These are phyloP conservation scores for Ephialtes manifestator DNA, from an alignment of 2,888 invertebrate genomes.

Conservation along the genomic window DNA sequence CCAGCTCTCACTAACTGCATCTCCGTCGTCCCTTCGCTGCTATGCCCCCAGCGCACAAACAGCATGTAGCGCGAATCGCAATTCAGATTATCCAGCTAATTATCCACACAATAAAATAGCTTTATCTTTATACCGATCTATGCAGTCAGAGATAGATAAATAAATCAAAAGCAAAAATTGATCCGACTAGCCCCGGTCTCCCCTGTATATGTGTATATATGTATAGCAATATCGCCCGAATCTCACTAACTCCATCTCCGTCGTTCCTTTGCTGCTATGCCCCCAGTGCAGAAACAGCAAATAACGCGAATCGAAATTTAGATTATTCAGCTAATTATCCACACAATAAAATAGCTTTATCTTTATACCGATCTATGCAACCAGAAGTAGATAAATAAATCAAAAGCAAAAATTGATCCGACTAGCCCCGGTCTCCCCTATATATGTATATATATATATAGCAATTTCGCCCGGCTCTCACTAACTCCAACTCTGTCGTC, in stretches of 20 bases:
- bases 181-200: not conserved
- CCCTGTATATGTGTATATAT: too few relatives aligned
- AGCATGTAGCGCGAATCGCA: constrained; percentile 67
- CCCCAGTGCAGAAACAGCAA: constrained; percentile 60
- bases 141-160: not conserved
- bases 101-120: too few relatives aligned
- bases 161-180: not conserved
- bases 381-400: not conserved
- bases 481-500: not conserved
- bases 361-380: too few relatives aligned
- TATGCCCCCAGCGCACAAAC: constrained; percentile 53
- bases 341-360: too few relatives aligned
- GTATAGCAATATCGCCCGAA: not conserved
- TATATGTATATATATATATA: not conserved
- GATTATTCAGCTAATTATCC: too few relatives aligned
- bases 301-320: constrained; percentile 67
- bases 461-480: not conserved
- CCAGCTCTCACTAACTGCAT: not conserved
- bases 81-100: too few relatives aligned
- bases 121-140: too few relatives aligned
- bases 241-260: not conserved
- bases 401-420: not conserved
- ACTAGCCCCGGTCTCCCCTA: not conserved
- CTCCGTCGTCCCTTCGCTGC: not conserved
- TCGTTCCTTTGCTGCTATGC: constrained; percentile 2